These are phyloP conservation scores for Echeneis naucrates DNA, from an alignment of 2,797 vertebrate species.

Conservation along the genomic window DNA sequence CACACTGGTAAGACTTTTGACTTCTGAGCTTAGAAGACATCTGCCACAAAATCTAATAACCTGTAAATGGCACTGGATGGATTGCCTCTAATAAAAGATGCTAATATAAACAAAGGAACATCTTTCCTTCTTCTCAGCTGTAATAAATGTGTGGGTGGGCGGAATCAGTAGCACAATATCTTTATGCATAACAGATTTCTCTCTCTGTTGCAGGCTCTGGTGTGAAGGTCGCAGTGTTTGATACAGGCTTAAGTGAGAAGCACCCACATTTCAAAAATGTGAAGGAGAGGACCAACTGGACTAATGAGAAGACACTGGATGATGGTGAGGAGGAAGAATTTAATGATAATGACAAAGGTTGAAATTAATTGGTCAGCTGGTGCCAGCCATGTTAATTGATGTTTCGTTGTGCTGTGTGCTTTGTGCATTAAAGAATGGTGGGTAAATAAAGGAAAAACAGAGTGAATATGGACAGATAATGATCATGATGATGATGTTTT, in stretches of 20 bases:
- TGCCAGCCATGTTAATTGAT: not conserved
- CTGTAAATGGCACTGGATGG: not conserved
- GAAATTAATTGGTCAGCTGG: not conserved
- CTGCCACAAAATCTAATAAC: not conserved
- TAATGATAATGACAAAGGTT: not conserved
- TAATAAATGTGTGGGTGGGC: not conserved
- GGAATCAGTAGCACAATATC: not conserved
- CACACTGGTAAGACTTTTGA: slow-evolving; percentile 87
- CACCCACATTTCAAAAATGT: slow-evolving; percentile 99
- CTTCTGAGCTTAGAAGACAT: not conserved
- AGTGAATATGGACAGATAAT: not conserved
- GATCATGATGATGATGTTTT: slow-evolving; percentile 31
- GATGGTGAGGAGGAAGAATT: slow-evolving; percentile 87
- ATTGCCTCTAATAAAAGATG: not conserved
- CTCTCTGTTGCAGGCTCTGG: slow-evolving; percentile 86
- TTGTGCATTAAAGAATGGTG: not conserved
- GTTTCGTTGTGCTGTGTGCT: not conserved
- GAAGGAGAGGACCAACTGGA: slow-evolving; percentile 99
- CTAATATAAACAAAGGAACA: not conserved
- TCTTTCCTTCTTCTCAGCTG: not conserved
- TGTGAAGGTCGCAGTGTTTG: slow-evolving; percentile 98
- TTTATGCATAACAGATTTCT: not conserved
- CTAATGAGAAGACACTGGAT: slow-evolving; percentile 98
- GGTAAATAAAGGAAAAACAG: not conserved
- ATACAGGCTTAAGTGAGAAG: slow-evolving; percentile 97